phyloP scores from a whole-genome alignment of 2,113 vertebrate genomes.

The Chitala chitala region DNA sequence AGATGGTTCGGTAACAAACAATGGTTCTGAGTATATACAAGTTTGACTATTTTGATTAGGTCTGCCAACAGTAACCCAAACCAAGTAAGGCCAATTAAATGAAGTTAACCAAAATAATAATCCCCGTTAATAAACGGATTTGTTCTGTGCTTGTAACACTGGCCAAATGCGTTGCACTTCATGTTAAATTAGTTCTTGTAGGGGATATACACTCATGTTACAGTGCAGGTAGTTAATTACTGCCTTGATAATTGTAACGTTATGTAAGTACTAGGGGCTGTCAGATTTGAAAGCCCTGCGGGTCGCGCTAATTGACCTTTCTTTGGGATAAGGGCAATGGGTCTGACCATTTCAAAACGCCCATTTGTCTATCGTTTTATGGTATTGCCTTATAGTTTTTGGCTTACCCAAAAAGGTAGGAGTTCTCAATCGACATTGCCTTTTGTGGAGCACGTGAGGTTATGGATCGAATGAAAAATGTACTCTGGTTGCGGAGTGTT shows the following conservation, averaged over 20 bases:
- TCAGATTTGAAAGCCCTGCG: slow-evolving; percentile 7
- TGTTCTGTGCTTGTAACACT: no score
- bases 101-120: no score
- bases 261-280: neutral
- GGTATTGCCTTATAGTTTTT: neutral
- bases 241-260: slow-evolving; percentile 4
- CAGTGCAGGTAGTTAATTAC: neutral
- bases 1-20: no score
- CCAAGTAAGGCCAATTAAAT: no score
- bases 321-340: slow-evolving; percentile 13
- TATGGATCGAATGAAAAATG: no score
- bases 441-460: no score
- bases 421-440: neutral
- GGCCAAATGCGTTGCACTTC: neutral
- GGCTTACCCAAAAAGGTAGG: neutral
- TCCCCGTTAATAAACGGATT: no score
- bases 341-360: slow-evolving; percentile 9
- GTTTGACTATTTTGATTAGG: no score
- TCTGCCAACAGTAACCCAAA: no score
- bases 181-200: neutral
- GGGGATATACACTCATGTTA: neutral
- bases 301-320: slow-evolving; percentile 13
- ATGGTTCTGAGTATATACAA: no score
- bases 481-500: no score
- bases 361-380: neutral